These are phyloP conservation scores for Paedocypris micromegethes DNA, from an alignment of 2,797 vertebrate species.

Conservation along the genomic window DNA sequence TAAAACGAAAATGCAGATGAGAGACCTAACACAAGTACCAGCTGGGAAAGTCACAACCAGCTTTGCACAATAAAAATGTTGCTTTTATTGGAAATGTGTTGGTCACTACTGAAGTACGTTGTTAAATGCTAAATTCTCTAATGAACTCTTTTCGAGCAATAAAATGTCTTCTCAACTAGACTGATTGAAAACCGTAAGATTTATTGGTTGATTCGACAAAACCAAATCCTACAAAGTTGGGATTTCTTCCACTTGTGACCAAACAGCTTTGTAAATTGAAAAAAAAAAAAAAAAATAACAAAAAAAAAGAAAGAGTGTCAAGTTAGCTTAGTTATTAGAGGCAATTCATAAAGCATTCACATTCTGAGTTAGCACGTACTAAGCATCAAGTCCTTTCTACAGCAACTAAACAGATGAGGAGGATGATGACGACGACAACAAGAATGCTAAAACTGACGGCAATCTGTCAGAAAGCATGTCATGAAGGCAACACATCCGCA, in stretches of 20 bases:
- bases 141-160: conserved; percentile 16
- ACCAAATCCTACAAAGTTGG: neutral
- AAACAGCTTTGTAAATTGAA: neutral
- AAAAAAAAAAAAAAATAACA: neutral
- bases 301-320: neutral
- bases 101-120: conserved; percentile 3
- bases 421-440: conserved; percentile 16
- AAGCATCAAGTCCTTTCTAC: neutral
- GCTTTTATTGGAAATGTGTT: conserved; percentile 27
- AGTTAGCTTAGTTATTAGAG: conserved; percentile 11
- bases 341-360: conserved; percentile 5
- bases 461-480: too few relatives aligned
- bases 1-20: neutral
- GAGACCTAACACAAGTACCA: neutral
- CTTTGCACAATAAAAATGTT: neutral
- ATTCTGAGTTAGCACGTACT: conserved; percentile 28
- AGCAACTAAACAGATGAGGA: conserved; percentile 2
- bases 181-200: conserved; percentile 4
- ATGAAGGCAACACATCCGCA: conserved; percentile 12
- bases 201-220: neutral
- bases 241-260: neutral
- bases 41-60: conserved; percentile 4
- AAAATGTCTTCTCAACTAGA: conserved; percentile 30
- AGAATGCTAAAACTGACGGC: conserved; percentile 17
- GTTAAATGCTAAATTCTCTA: conserved; percentile 30